Conservation (phyloP, 2,797 vertebrate species). For the Melanogrammus aeglefinus region DNA sequence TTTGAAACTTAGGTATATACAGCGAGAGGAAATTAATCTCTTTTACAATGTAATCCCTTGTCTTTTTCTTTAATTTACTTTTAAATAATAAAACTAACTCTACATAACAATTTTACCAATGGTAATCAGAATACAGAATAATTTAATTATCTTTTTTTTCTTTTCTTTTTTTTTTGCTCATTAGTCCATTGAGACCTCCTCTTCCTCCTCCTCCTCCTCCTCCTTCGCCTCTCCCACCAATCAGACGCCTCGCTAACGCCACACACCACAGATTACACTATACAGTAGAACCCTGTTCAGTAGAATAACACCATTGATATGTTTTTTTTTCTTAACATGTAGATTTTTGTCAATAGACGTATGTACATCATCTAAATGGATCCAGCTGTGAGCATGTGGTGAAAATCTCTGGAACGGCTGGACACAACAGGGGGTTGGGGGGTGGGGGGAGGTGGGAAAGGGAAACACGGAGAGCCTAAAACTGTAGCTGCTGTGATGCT, state of each 20-base stretch:
- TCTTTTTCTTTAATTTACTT: constrained; percentile 64
- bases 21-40: constrained; percentile 68
- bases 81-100: constrained; percentile 78
- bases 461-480: constrained; percentile 25
- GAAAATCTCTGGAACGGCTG: constrained; percentile 37
- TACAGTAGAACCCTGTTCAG: constrained; percentile 76
- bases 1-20: constrained; percentile 77
- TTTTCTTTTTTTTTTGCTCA: background rate
- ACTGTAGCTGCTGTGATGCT: constrained; percentile 53
- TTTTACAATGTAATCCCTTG: constrained; percentile 61
- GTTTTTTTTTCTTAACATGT: constrained; percentile 70
- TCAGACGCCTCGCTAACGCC: constrained; percentile 50
- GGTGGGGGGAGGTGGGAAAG: background rate
- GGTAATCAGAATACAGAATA: constrained; percentile 71
- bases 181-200: constrained; percentile 28
- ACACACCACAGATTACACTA: constrained; percentile 76
- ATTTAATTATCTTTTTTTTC: constrained; percentile 67
- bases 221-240: constrained; percentile 1
- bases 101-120: constrained; percentile 75
- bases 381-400: constrained; percentile 70
- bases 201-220: constrained; percentile 34
- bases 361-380: constrained; percentile 74
- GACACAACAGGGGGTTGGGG: background rate
- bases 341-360: constrained; percentile 67
- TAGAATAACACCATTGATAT: constrained; percentile 76